These are phyloP conservation scores for Globodera rostochiensis DNA, from an alignment of 1,140 invertebrate genomes.

Conservation along the genomic window DNA sequence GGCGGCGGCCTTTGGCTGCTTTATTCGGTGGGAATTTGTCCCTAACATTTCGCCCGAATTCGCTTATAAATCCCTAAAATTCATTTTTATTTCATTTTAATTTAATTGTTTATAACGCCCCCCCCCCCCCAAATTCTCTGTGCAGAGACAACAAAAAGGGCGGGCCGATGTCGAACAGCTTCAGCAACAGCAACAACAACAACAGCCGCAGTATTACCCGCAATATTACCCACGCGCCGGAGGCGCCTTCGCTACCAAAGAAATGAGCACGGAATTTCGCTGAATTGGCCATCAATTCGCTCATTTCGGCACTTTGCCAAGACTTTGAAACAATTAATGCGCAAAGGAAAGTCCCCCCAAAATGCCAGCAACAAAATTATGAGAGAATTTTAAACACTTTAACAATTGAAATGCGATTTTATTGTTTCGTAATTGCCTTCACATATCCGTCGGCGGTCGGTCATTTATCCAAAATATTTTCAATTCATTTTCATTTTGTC, in stretches of 20 bases:
- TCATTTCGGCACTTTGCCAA: not conserved
- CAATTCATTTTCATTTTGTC: too few relatives aligned
- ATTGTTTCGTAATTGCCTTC: not conserved
- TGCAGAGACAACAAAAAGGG: conserved; percentile 12
- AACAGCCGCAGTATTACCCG: not conserved
- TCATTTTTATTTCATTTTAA: not conserved
- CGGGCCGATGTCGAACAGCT: not conserved
- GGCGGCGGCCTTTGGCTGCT: conserved; percentile 23
- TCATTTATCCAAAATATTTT: not conserved
- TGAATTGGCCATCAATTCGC: not conserved
- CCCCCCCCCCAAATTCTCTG: not conserved
- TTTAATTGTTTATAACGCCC: not conserved
- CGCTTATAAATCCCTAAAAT: not conserved
- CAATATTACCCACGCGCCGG: not conserved
- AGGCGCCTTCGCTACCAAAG: not conserved
- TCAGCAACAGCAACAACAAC: not conserved
- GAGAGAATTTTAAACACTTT: not conserved
- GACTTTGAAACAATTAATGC: not conserved
- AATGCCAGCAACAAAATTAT: too few relatives aligned
- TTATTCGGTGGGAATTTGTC: conserved; percentile 15
- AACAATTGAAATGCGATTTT: not conserved
- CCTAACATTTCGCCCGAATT: not conserved
- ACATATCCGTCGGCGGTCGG: not conserved
- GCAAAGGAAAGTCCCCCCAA: not conserved
- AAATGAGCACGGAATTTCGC: conserved; percentile 1